These are phyloP conservation scores for Micronycteris hirsuta DNA, from an alignment of 2,113 vertebrate species.

Conservation along the genomic window DNA sequence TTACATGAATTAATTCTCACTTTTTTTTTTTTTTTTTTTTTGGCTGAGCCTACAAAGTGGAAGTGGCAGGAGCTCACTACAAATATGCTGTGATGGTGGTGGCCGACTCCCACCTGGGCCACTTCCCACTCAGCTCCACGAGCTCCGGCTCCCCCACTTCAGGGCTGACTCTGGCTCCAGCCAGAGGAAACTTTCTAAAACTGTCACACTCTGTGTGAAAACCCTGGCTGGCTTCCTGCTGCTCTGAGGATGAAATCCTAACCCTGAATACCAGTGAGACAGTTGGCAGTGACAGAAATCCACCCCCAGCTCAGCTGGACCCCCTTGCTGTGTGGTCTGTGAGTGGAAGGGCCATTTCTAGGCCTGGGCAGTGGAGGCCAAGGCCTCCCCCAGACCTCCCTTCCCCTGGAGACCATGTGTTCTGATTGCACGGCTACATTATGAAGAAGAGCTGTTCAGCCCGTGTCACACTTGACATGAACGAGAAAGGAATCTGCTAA, in stretches of 20 bases:
- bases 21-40: neutral
- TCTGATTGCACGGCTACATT: neutral
- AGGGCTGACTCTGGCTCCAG: neutral
- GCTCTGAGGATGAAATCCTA: neutral
- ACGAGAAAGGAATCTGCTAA: neutral
- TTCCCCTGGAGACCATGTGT: neutral
- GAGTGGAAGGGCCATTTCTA: neutral
- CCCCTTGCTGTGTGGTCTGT: neutral
- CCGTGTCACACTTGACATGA: neutral
- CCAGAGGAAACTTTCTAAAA: neutral
- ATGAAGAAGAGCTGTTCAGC: neutral
- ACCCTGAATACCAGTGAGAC: neutral
- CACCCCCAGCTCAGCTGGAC: too few relatives aligned
- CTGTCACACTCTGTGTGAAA: neutral
- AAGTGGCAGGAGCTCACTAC: neutral
- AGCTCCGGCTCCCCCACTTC: neutral
- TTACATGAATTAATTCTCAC: neutral
- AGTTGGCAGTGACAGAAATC: neutral
- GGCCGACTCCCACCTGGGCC: neutral
- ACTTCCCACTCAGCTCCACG: neutral
- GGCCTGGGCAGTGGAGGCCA: neutral
- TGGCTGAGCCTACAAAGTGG: neutral
- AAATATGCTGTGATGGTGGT: neutral
- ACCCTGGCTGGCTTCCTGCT: neutral
- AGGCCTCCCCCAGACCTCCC: neutral